Conservation (phyloP, 92 coral and sea anemone genomes). For the Phymanthus crucifer region DNA sequence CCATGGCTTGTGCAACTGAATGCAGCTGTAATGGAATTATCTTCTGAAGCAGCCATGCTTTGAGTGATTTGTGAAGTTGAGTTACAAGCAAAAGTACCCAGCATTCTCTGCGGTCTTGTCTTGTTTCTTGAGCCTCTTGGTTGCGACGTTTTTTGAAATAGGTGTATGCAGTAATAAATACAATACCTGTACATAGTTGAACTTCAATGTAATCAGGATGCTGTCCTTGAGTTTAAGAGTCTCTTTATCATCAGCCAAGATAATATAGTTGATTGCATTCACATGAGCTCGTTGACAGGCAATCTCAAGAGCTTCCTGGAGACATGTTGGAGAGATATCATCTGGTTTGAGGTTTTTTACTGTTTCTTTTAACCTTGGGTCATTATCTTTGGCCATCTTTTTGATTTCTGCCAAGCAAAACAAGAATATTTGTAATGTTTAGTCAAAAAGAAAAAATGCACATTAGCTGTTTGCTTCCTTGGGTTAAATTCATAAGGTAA, state of each 20-base stretch:
- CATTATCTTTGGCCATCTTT: conserved; percentile 76
- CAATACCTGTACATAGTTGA: conserved; percentile 20
- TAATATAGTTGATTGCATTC: conserved; percentile 71
- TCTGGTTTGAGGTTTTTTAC: conserved; percentile 48
- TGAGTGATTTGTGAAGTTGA: no score
- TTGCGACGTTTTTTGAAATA: no score
- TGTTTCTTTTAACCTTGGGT: conserved; percentile 53
- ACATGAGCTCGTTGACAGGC: conserved; percentile 79
- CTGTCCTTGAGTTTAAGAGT: conserved; percentile 61
- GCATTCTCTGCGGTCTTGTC: no score
- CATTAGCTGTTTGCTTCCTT: neutral
- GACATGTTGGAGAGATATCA: conserved; percentile 68
- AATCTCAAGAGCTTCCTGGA: conserved; percentile 80
- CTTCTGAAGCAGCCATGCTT: no score
- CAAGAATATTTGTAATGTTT: neutral
- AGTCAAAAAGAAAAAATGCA: neutral
- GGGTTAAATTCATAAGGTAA: no score
- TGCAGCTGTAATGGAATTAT: no score
- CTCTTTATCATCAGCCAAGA: conserved; percentile 66
- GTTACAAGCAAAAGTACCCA: no score
- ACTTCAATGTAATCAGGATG: conserved; percentile 56
- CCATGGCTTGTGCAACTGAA: no score
- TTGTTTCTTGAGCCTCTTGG: no score
- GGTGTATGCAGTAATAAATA: neutral
- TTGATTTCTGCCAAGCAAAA: conserved; percentile 62